phyloP scores from a whole-genome alignment of 2,797 vertebrate genomes.

The Alcedo atthis region DNA sequence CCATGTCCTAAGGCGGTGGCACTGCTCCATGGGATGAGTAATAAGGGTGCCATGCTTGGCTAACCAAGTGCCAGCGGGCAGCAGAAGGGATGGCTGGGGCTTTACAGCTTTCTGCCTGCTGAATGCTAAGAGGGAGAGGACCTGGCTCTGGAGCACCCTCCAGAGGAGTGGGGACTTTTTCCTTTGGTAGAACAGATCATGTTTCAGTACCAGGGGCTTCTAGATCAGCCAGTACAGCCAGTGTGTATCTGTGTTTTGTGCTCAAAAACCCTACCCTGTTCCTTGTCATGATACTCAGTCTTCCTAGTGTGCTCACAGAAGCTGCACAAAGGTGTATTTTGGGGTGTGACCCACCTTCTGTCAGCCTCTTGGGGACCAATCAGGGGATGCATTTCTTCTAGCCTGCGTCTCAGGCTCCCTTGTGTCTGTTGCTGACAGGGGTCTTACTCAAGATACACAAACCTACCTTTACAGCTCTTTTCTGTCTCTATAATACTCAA shows the following conservation, averaged over 20 bases:
- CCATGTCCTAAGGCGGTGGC: not conserved
- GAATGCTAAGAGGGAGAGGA: not conserved
- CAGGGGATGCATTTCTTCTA: not conserved
- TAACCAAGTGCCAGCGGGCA: not conserved
- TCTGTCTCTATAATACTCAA: not conserved
- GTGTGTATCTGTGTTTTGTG: not conserved
- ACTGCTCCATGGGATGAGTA: not conserved
- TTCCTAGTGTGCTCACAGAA: not conserved
- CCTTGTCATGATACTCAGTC: not conserved
- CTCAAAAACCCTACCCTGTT: not conserved
- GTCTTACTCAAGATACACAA: not conserved
- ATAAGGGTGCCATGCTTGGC: not conserved
- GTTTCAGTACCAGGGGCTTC: not conserved
- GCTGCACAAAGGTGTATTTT: not conserved
- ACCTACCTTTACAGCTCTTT: not conserved
- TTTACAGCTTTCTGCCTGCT: not conserved
- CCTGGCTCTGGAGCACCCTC: not conserved
- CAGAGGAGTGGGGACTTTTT: not conserved
- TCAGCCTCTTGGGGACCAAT: not conserved
- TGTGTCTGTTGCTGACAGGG: not conserved
- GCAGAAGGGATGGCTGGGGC: not conserved
- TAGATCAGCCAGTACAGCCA: not conserved
- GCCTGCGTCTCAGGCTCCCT: not conserved
- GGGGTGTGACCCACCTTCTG: not conserved
- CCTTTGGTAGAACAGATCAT: rapidly evolving